A percentile compares a stretch with the other conserved stretches of the same genome.
Conservation (phyloP, 30 jellyfish, hydroid and myxozoan genomes). For the Mastigias papua region DNA sequence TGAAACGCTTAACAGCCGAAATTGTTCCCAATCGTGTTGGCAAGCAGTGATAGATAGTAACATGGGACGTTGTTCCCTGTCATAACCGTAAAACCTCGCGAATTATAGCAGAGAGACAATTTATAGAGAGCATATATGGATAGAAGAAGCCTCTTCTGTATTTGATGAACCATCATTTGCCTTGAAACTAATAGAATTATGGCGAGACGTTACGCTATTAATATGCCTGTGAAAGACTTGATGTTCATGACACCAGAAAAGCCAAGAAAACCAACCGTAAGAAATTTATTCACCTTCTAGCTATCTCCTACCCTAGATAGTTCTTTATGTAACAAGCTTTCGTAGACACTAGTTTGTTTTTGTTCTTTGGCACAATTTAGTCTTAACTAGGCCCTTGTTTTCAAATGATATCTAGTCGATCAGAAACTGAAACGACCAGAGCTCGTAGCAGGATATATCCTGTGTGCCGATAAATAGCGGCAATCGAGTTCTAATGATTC, state of each 20-base stretch:
- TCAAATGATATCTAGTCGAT: too few species aligned
- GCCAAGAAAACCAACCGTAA: constrained; percentile 4
- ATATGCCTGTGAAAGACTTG: constrained; percentile 4
- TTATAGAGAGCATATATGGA: neutral
- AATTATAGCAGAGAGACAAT: neutral
- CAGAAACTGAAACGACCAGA: too few species aligned
- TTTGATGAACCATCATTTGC: neutral
- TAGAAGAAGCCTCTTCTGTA: neutral
- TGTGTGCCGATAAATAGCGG: too few species aligned
- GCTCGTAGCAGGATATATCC: too few species aligned
- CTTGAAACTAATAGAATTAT: neutral
- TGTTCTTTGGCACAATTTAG: too few species aligned
- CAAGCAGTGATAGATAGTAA: neutral
- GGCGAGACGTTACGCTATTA: constrained; percentile 32
- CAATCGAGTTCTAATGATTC: too few species aligned
- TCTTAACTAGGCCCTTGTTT: too few species aligned
- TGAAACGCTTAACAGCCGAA: neutral
- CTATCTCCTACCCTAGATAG: too few species aligned
- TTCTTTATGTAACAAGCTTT: too few species aligned
- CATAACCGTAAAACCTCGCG: neutral
- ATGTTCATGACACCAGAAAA: constrained; percentile 5
- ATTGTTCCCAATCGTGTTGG: neutral
- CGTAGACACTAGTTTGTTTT: too few species aligned
- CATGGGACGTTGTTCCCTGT: neutral
- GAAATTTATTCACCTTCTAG: too few species aligned